These are phyloP conservation scores for Prunella strophiata DNA, from an alignment of 2,797 vertebrate genomes.

Conservation along the genomic window DNA sequence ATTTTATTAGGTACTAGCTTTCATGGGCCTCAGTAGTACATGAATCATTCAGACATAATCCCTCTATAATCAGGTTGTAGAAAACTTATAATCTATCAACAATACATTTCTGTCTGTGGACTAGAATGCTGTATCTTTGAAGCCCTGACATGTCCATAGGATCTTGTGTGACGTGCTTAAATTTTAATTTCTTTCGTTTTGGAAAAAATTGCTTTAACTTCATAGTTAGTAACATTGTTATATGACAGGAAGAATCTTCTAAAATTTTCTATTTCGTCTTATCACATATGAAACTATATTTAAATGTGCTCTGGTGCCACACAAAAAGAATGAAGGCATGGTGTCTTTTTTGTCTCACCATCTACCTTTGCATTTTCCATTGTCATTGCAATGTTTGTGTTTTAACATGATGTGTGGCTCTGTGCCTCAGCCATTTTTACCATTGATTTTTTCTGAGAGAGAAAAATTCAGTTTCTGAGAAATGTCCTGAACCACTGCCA, in stretches of 20 bases:
- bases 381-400: not conserved
- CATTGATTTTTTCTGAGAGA: not conserved
- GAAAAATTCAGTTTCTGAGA: not conserved
- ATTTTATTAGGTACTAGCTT: not conserved
- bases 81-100: not conserved
- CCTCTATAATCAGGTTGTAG: not conserved
- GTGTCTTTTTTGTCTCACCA: not conserved
- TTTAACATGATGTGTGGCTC: not conserved
- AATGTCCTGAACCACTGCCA: not conserved
- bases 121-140: not conserved
- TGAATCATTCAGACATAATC: not conserved
- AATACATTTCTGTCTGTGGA: not conserved
- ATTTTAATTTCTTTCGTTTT: not conserved
- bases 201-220: not conserved
- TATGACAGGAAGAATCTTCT: not conserved
- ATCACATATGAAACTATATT: not conserved
- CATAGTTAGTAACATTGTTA: not conserved
- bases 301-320: not conserved
- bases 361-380: not conserved
- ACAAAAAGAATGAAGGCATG: not conserved
- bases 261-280: not conserved
- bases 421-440: not conserved
- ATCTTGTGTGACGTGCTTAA: not conserved
- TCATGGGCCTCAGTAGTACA: not conserved
- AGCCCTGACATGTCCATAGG: not conserved